Evolutionary conservation across 1,140 invertebrate species (phyloP), one percentile per base, ranked within the genome.

Genomic region (Apis laboriosa): DNA sequence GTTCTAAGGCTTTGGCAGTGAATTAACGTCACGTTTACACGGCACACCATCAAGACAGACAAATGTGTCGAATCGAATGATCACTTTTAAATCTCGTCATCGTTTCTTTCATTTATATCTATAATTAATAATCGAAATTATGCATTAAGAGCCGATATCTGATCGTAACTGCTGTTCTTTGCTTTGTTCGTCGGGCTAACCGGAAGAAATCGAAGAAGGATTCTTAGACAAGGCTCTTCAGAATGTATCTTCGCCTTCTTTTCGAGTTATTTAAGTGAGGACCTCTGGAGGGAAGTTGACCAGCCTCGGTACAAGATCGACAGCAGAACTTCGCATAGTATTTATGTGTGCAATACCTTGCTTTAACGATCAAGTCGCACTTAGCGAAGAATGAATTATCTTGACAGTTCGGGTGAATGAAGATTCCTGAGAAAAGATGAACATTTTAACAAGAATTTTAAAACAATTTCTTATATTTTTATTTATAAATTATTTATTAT

Each of bases 321-420:
- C 98, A 99, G 92, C 98, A 99, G 96, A 98, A 99, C 92, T 96
- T 95, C n/a, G 97, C 97, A 92, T 99, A 99, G 92, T 98, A 98
- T 85, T 96, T 95, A 92, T 99, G 98, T 13, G 95, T 95, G 92
- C 98, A 99, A 91, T 97, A 98, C 51, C 95, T 95, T 19, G 96
- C 97, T 88, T 95, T 94, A 1, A 99, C 97, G 79, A 99, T 98
- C 55, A 99, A 94, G 21, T 95, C 94, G 92, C 98, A 99, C 90
- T 98, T 98, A 61, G 97, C 97, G 91, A 98, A 98, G 94, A 96
- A 97, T n/a, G 96, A 95, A 92, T 97, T 98, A 92, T 99, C 98
- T 51, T 96, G 96, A 89, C 98, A 99, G 81, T 96, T 96, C 9
- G 97, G 95, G 88, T 97, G 96, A 43, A 98, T 95, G 86, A 96